Percentiles rank a stretch among this genome's conserved stretches.
phyloP scores from a whole-genome alignment of 2,113 vertebrate genomes.

The Morphnarchus princeps region DNA sequence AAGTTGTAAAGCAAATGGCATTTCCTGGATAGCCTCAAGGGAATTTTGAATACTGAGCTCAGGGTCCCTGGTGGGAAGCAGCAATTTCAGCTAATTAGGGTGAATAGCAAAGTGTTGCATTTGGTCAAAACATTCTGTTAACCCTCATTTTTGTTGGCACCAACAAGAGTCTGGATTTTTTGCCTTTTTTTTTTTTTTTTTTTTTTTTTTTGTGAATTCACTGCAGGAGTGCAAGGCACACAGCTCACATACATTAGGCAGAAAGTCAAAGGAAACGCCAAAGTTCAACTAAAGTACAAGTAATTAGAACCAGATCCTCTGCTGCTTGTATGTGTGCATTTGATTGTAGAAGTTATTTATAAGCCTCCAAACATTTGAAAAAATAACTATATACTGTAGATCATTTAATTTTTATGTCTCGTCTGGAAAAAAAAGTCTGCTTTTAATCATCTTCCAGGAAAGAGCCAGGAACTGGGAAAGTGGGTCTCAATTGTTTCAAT shows the following conservation, averaged over 20 bases:
- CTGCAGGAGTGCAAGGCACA: conserved; percentile 77
- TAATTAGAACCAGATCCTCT: conserved; percentile 88
- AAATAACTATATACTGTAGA: conserved; percentile 47
- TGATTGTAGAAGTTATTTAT: conserved; percentile 75
- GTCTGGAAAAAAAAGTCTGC: conserved; percentile 64
- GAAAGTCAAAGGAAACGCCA: conserved; percentile 88
- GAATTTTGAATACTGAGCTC: conserved; percentile 72
- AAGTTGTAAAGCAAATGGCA: conserved; percentile 83
- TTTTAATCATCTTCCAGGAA: conserved; percentile 76
- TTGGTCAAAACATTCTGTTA: conserved; percentile 80
- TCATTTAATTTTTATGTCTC: conserved; percentile 72
- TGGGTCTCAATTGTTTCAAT: conserved; percentile 60
- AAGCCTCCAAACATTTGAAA: conserved; percentile 66
- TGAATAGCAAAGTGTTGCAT: conserved; percentile 78
- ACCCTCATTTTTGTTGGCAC: conserved; percentile 83
- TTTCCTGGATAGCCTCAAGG: conserved; percentile 81
- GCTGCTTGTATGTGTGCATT: conserved; percentile 58
- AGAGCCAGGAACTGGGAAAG: conserved; percentile 57
- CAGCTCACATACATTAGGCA: conserved; percentile 82
- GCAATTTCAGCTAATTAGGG: conserved; percentile 82
- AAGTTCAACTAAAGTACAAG: conserved; percentile 92
- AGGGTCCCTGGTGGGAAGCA: conserved; percentile 72
- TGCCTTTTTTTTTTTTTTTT: conserved; percentile 23
- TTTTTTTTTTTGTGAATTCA: conserved; percentile 66
- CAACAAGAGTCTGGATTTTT: conserved; percentile 68